phyloP scores from a whole-genome alignment of 2,797 vertebrate species.

The Etheostoma perlongum region DNA sequence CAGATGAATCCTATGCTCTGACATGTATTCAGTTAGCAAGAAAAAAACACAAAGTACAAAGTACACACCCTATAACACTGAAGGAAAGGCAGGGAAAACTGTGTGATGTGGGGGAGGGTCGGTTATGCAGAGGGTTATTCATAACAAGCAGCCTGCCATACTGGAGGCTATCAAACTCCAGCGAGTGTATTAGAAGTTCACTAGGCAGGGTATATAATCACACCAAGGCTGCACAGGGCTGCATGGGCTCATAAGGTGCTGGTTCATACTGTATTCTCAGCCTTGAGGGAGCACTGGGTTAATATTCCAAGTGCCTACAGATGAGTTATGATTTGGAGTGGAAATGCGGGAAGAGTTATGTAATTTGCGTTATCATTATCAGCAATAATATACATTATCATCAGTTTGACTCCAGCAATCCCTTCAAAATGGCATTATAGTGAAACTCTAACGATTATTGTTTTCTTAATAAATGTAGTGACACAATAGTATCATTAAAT shows the following conservation, averaged over 20 bases:
- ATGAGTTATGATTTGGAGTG: constrained; percentile 61
- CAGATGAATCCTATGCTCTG: constrained; percentile 67
- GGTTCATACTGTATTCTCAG: constrained; percentile 54
- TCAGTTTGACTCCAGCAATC: constrained; percentile 49
- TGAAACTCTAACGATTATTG: constrained; percentile 29
- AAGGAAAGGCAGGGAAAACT: constrained; percentile 44
- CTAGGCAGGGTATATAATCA: constrained; percentile 69
- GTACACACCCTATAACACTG: constrained; percentile 46
- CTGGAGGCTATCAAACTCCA: constrained; percentile 69
- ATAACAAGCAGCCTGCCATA: constrained; percentile 65
- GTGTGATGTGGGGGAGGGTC: constrained; percentile 50
- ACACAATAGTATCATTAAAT: constrained; percentile 40
- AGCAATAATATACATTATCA: constrained; percentile 53
- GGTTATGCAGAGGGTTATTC: constrained; percentile 65
- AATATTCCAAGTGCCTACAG: constrained; percentile 65
- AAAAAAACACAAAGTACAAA: constrained; percentile 45
- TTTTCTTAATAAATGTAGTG: constrained; percentile 48
- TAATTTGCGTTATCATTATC: constrained; percentile 56
- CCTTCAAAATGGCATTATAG: constrained; percentile 26
- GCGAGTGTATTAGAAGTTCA: constrained; percentile 64
- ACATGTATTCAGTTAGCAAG: constrained; percentile 61
- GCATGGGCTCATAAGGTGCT: constrained; percentile 49
- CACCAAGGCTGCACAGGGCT: constrained; percentile 46
- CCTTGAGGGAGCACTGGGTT: constrained; percentile 59
- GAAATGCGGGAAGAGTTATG: constrained; percentile 48